These are phyloP conservation scores for Xestia ashworthii DNA, from an alignment of 2,888 invertebrate species.

Conservation along the genomic window DNA sequence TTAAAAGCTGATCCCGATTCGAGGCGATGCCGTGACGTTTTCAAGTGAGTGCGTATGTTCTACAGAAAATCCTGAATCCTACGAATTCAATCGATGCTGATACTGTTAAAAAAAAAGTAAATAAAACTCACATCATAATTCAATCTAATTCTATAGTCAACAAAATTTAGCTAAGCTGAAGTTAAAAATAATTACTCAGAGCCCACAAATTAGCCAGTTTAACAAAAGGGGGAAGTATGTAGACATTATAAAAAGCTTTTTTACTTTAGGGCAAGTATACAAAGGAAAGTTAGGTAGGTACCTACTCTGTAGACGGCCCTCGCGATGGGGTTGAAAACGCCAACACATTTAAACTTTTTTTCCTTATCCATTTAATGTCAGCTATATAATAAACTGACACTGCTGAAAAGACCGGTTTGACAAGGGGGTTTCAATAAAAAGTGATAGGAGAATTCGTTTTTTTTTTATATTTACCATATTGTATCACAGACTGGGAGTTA, in stretches of 20 bases:
- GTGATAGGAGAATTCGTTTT: not conserved
- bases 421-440: constrained; percentile 2
- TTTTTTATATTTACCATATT: not conserved
- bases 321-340: constrained; percentile 39
- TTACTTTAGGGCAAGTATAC: constrained; percentile 4
- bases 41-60: not conserved
- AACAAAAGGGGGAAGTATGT: not conserved
- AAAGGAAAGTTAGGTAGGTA: constrained; percentile 12
- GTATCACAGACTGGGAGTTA: not conserved
- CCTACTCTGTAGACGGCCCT: not conserved
- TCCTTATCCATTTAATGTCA: constrained; percentile 14
- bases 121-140: not conserved
- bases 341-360: constrained; percentile 48
- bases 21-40: not conserved
- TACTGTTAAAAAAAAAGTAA: not conserved
- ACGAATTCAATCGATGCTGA: not conserved
- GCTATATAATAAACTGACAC: constrained; percentile 24
- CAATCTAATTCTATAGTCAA: not conserved
- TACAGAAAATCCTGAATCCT: too few relatives aligned
- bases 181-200: constrained; percentile 7
- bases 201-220: constrained; percentile 6
- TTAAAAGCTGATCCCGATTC: not conserved
- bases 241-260: constrained; percentile 14
- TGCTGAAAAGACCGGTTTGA: constrained; percentile 8
- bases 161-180: not conserved